These are phyloP conservation scores for Planococcus citri DNA, from an alignment of 1,140 invertebrate genomes.

Conservation along the genomic window DNA sequence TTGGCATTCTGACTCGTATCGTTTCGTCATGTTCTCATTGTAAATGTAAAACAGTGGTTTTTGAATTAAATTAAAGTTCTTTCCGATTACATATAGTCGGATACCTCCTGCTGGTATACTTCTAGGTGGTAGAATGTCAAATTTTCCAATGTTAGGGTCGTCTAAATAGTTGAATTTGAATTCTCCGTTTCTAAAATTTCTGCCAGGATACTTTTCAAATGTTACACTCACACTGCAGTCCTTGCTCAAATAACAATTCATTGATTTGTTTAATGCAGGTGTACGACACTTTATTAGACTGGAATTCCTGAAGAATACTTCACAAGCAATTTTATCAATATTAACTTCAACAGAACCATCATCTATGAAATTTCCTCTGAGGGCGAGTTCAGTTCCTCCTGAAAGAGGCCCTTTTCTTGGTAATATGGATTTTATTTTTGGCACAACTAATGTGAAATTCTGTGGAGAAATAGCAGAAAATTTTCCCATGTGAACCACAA, in stretches of 20 bases:
- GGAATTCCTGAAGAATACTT: slow-evolving; percentile 59
- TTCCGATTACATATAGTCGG: slow-evolving; percentile 72
- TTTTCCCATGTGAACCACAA: slow-evolving; percentile 81
- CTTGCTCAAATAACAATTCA: no score
- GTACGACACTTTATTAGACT: slow-evolving; percentile 75
- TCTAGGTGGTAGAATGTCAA: slow-evolving; percentile 66
- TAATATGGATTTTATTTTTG: slow-evolving; percentile 64
- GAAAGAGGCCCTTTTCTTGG: slow-evolving; percentile 83
- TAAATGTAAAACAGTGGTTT: slow-evolving; percentile 85
- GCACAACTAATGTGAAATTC: slow-evolving; percentile 79
- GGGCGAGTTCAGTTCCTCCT: slow-evolving; percentile 79
- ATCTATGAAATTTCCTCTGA: slow-evolving; percentile 85
- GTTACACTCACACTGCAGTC: slow-evolving; percentile 42
- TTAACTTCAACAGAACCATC: slow-evolving; percentile 82
- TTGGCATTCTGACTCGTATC: no score
- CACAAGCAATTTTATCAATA: slow-evolving; percentile 71
- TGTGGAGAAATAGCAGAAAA: slow-evolving; percentile 73
- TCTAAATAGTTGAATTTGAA: slow-evolving; percentile 78
- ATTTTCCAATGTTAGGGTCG: slow-evolving; percentile 74
- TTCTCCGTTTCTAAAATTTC: slow-evolving; percentile 59
- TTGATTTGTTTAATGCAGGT: slow-evolving; percentile 53
- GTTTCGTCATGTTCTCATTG: slow-evolving; percentile 60
- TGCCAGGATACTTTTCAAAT: slow-evolving; percentile 46
- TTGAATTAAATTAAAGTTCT: slow-evolving; percentile 76
- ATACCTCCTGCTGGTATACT: slow-evolving; percentile 87